Conservation (phyloP, 1,140 invertebrate species). For the Lutraria rhynchaena region DNA sequence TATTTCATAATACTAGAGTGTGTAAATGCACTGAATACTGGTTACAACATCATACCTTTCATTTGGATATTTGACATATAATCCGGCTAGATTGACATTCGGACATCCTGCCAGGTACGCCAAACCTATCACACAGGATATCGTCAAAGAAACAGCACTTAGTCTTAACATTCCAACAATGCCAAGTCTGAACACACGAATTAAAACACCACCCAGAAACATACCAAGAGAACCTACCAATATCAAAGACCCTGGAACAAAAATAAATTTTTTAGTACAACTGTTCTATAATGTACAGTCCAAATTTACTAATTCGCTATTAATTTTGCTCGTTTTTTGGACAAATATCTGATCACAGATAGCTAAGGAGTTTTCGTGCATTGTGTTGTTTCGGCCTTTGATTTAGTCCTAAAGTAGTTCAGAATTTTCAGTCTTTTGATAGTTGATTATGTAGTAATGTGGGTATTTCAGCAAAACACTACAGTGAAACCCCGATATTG, state of each 20-base stretch:
- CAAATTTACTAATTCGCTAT: too few relatives aligned
- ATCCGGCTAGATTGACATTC: constrained; percentile 63
- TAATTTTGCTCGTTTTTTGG: too few relatives aligned
- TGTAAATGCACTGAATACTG: neutral
- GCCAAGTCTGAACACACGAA: constrained; percentile 61
- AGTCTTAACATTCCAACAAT: constrained; percentile 65
- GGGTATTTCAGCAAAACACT: too few relatives aligned
- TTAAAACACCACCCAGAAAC: constrained; percentile 65
- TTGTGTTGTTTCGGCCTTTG: too few relatives aligned
- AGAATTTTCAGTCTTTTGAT: too few relatives aligned
- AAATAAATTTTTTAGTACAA: neutral
- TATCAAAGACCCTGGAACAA: constrained; percentile 63
- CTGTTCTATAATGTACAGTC: too few relatives aligned
- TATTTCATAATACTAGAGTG: too few relatives aligned
- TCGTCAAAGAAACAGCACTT: constrained; percentile 20
- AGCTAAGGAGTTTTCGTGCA: too few relatives aligned
- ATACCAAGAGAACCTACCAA: constrained; percentile 66
- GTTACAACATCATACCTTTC: constrained; percentile 53
- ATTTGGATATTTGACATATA: constrained; percentile 59
- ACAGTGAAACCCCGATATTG: too few relatives aligned
- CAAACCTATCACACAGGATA: constrained; percentile 59
- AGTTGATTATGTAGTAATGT: too few relatives aligned
- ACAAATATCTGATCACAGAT: too few relatives aligned
- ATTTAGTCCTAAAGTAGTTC: too few relatives aligned
- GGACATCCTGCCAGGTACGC: constrained; percentile 66